Base-by-base conservation (phyloP, 2,113 vertebrate genomes). In the Galeopterus variegatus region DNA sequence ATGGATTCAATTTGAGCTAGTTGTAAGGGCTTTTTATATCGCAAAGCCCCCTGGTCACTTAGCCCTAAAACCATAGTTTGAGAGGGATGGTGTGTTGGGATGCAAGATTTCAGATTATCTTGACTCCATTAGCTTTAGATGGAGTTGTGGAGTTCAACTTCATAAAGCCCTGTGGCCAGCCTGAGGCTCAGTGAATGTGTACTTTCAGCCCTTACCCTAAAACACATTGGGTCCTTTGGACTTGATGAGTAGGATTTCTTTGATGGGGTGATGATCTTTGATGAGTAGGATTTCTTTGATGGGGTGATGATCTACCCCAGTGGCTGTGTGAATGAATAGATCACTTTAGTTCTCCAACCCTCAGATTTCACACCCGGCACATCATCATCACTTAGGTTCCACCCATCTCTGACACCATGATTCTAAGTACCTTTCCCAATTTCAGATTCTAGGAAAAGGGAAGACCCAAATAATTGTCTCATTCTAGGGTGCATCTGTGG, bases 11-110 rank as follows among this genome's bases (percentile, higher is more conserved):
- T 62, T 77, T 96, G 88, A 83, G n/a, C 69, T 90, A 58, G 19
- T 5, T 75, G 4, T 26, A 33, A 60, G 26, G 64, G 15, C 21
- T 75, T 95, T 93, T 93, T 85, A 86, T 80, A 54, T 80, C 45
- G 70, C 21, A 89, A 89, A 93, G 52, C 21, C 50, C 56, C 58
- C 4, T 45, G 65, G 73, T 50, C 76, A 91, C n/a, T n/a, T n/a
- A n/a, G n/a, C 72, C 85, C 93, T 82, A 67, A 41, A 96, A 82
- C 62, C 62, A 87, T 60, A 54, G 64, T 87, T 95, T 85, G 64
- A 93, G 54, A 96, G 56, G 31, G 12, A 31, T 77, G 2, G 24
- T 80, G 9, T 48, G 23, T 88, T 93, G 58, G 45, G 33, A 54
- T 95, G 28, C 15, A 65, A 70, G 19, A 93, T 97, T 97, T 93